Evolutionary conservation across 1,140 invertebrate genomes (phyloP).

Genomic region (Stegodyphus dumicola): DNA sequence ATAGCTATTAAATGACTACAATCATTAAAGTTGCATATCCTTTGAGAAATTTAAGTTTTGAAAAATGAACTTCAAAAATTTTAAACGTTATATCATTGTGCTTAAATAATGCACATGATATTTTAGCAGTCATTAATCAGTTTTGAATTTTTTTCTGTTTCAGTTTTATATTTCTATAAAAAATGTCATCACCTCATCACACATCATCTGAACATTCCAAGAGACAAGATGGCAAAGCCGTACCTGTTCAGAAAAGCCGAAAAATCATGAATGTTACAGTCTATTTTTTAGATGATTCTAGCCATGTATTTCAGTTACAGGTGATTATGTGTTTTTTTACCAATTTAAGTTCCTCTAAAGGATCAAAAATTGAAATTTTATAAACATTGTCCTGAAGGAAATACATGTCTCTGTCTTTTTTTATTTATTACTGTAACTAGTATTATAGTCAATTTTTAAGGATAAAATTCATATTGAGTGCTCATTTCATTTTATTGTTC

Average conservation of each 20-base stretch:
- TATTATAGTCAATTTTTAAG: not conserved
- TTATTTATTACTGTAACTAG: too few relatives aligned
- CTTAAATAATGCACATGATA: too few relatives aligned
- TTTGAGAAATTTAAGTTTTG: too few relatives aligned
- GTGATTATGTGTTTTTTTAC: not conserved
- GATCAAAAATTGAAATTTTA: not conserved
- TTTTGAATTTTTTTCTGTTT: too few relatives aligned
- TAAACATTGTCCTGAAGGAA: not conserved
- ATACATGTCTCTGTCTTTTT: not conserved
- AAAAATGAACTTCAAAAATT: too few relatives aligned
- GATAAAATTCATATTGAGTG: not conserved
- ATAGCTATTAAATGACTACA: too few relatives aligned
- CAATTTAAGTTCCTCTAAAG: not conserved
- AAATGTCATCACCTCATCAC: not conserved
- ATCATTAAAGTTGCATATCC: too few relatives aligned
- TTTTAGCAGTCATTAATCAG: too few relatives aligned
- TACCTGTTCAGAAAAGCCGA: not conserved
- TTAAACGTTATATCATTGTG: too few relatives aligned
- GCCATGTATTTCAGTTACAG: slow-evolving; percentile 57
- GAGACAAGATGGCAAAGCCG: not conserved
- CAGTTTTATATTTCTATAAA: not conserved
- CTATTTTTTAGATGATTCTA: slow-evolving; percentile 62
- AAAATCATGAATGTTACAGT: slow-evolving; percentile 58
- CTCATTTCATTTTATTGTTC: too few relatives aligned
- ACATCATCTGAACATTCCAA: slow-evolving; percentile 1